Base-by-base conservation (phyloP, 30 jellyfish, hydroid and myxozoan species). In the Cassiopea andromeda region DNA sequence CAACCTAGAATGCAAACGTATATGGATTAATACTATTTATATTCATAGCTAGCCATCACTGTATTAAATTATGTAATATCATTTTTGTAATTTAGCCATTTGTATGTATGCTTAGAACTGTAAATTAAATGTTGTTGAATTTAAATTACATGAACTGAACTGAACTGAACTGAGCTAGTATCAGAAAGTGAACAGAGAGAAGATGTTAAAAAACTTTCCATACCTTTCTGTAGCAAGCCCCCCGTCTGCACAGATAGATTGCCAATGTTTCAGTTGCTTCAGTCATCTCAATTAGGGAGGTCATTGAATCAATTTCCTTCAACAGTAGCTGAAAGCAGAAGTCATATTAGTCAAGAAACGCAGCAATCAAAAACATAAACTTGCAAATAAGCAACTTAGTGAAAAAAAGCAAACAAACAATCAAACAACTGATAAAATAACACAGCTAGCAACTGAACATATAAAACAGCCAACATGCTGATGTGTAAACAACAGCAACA, bases 191-290 rank as follows among this genome's bases (percentile, higher is more conserved):
- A 27, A 45, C 1, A 81, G 10, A 10, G 27, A 14, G 48, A 60
- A 7, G 73, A 10, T 43, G 18, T 7, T 7, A 19, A 81, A 43
- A 44, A 72, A 13, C 18, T 46, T 18, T 9, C 46, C 80, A 68
- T 60, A 93, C 98, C 90, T 89, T 93, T 66, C 95, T 78, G 61
- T 89, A 83, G 71, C 91, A 83, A 0, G 98, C 98, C 27, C 98
- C 98, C 47, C 98, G 61, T 60, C 98, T 83, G 75, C 98, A 93
- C 45, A 89, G 85, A 84, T 77, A 91, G 46, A 90, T 83, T 46
- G 97, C 98, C 54, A 83, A 71, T 43, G 82, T 78, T 50, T 95
- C 98, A 64, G 64, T 47, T 1, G 92, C 76, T 46, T 70, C 87
- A 43, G 89, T 78, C 1, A 80, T n/a, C 15, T 78, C 85, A 27